A percentile compares a stretch with the other conserved stretches of the same genome.
phyloP scores from a whole-genome alignment of 1,140 invertebrate species.

The Colletes gigas region DNA sequence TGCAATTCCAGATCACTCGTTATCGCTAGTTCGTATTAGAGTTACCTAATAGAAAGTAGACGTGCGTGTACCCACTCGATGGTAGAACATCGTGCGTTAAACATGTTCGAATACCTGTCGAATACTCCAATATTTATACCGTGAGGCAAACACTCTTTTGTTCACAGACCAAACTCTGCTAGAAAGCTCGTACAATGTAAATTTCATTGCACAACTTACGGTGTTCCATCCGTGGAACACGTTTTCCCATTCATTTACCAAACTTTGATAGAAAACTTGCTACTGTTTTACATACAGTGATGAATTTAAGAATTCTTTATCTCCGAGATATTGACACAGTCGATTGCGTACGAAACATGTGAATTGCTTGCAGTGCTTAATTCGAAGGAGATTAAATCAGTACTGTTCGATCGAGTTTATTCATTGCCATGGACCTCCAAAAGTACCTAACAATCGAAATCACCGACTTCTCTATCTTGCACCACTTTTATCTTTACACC shows the following conservation, averaged over 20 bases:
- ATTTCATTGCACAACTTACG: not conserved
- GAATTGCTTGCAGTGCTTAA: not conserved
- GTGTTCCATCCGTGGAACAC: not conserved
- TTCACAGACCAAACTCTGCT: not conserved
- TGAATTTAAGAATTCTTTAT: no score
- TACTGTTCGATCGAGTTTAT: not conserved
- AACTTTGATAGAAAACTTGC: no score
- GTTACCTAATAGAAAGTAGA: conserved; percentile 16
- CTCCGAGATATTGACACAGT: no score
- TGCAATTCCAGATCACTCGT: not conserved
- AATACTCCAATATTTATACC: conserved; percentile 37
- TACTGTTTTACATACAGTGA: no score
- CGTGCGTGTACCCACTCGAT: not conserved
- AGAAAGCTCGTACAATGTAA: not conserved
- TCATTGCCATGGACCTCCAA: not conserved
- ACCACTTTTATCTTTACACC: not conserved
- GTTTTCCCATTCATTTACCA: no score
- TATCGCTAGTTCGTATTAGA: not conserved
- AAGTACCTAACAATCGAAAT: not conserved
- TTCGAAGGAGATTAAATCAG: not conserved
- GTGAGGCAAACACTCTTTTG: not conserved
- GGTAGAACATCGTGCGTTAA: conserved; percentile 7
- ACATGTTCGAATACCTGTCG: conserved; percentile 33
- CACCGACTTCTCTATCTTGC: not conserved
- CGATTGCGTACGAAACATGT: no score